Evolutionary conservation across 1,140 invertebrate species (phyloP), one percentile per base, ranked within the genome.

Genomic region (Amphibalanus amphitrite): DNA sequence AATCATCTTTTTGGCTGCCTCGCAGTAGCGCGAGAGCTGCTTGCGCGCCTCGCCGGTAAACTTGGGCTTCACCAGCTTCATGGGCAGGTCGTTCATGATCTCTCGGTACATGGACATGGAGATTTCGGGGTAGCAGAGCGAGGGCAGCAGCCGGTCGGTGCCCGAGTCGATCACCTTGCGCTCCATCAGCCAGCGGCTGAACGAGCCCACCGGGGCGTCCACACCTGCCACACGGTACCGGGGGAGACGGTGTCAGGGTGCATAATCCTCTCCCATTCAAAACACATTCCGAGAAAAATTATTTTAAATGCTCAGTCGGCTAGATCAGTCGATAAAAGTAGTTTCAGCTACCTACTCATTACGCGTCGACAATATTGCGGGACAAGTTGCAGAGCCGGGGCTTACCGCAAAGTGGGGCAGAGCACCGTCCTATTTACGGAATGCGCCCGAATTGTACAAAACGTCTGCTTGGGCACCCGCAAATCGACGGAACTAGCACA

Each of bases 71-170:
- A 93, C 86, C 67, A 98, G 85, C 82, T 96, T 97, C 38, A 98
- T 93, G 0, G 95, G 95, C 76, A 98, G 95, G 80, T 98, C 95
- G 80, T 96, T 94, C 93, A 98, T 97, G 33, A 98, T 96, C 83
- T 97, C 95, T 71, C 91, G 87, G 80, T 95, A 96, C 93, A 98
- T 95, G 6, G 91, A 91, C 78, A 89, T 86, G 0, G 94, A 96
- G 74, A 97, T 89, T 81, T 97, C 94, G 15, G 91, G 90, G 75
- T 89, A 87, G 82, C 95, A 97, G 78, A 89, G 88, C 77, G 90
- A 93, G 0, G 95, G 94, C 26, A 98, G 80, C 30, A 98, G 79
- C 0, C 93, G 91, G 83, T 97, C 95, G 25, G 74, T 77, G 29
- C 77, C 84, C 72, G 79, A 80, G 78, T 98, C 94, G 71, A 92